Conservation (phyloP, 2,797 vertebrate species). For the Anguilla pacifica region DNA sequence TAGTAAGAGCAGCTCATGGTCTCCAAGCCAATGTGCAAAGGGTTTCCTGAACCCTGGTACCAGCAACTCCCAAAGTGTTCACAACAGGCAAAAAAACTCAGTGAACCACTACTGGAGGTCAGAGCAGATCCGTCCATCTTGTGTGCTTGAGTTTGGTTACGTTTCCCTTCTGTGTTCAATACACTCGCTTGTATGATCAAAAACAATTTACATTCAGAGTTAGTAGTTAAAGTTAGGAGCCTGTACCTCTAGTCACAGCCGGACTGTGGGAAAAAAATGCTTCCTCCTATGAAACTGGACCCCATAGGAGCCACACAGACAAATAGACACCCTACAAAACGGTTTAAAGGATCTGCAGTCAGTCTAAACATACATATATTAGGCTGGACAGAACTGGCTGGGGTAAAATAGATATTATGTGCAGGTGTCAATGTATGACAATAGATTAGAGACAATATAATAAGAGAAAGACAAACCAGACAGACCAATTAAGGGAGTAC, state of each 20-base stretch:
- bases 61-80: not conserved
- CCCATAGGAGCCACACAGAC: not conserved
- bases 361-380: constrained; percentile 22
- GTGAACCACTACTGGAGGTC: not conserved
- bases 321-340: not conserved
- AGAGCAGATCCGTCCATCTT: not conserved
- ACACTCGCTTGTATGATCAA: not conserved
- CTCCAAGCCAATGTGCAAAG: not conserved
- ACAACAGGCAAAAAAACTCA: not conserved
- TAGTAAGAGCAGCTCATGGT: not conserved
- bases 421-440: not conserved
- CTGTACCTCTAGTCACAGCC: not conserved
- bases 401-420: not conserved
- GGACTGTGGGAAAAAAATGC: not conserved
- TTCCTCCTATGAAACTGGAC: not conserved
- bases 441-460: not conserved
- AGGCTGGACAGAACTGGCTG: not conserved
- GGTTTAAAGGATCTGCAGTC: not conserved
- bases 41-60: not conserved
- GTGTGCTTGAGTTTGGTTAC: constrained; percentile 5
- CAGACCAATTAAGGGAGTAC: not conserved
- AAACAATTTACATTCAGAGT: constrained; percentile 1
- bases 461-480: not conserved
- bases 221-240: not conserved
- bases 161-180: not conserved